phyloP scores from a whole-genome alignment of 64 coral and sea anemone genomes.

The Porites australiensis region DNA sequence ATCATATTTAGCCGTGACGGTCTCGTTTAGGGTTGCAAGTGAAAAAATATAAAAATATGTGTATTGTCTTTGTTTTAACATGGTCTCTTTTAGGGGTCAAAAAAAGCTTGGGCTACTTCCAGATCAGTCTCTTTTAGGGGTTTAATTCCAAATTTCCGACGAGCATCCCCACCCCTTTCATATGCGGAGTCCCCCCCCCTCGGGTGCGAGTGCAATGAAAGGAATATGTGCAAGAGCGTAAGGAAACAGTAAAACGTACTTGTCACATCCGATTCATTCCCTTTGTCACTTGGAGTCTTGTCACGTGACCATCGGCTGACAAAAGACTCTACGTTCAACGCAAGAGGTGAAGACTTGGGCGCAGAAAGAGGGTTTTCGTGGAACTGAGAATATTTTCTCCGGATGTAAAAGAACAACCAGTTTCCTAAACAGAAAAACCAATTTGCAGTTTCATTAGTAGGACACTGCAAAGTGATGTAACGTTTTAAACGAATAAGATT shows the following conservation, averaged over 20 bases:
- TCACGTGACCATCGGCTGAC: neutral
- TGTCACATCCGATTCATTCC: neutral
- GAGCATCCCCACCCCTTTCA: too few species aligned
- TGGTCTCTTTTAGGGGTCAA: too few species aligned
- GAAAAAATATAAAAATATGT: too few species aligned
- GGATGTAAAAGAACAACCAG: conserved; percentile 51
- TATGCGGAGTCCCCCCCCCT: too few species aligned
- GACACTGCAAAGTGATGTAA: neutral
- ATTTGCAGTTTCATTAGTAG: neutral
- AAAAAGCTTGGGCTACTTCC: too few species aligned
- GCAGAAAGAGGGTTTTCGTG: neutral
- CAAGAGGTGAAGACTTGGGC: neutral
- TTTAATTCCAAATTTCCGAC: too few species aligned
- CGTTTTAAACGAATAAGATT: too few species aligned
- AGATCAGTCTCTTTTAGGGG: too few species aligned
- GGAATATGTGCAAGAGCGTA: neutral
- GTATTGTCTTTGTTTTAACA: too few species aligned
- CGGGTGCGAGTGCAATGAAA: too few species aligned
- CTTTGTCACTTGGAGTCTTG: neutral
- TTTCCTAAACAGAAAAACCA: conserved; percentile 31
- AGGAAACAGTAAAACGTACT: neutral
- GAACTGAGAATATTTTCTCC: neutral
- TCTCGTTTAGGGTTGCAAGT: too few species aligned
- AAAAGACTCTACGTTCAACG: neutral
- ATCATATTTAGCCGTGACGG: too few species aligned